Evolutionary conservation across 2,797 vertebrate species (phyloP).

Genomic region (Bryconaethiops microstoma): DNA sequence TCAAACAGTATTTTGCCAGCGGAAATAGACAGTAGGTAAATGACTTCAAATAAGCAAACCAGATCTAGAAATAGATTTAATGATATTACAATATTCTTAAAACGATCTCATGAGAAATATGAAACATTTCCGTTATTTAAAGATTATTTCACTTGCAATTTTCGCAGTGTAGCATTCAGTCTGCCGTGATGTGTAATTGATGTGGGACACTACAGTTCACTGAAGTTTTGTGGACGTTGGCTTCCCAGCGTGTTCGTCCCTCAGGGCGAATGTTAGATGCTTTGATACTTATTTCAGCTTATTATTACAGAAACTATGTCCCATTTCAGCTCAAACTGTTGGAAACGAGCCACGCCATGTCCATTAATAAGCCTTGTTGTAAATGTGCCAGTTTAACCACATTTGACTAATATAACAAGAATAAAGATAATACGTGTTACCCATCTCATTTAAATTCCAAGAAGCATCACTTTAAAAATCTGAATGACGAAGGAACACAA

Average conservation of each 20-base stretch:
- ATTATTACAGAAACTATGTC: neutral
- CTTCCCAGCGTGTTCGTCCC: too few relatives aligned
- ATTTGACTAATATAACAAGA: neutral
- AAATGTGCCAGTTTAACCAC: neutral
- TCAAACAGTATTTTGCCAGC: too few relatives aligned
- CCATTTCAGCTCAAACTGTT: neutral
- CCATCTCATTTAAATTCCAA: neutral
- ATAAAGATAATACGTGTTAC: neutral
- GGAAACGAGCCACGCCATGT: neutral
- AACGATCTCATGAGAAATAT: too few relatives aligned
- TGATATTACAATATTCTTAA: too few relatives aligned
- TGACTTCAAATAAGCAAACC: too few relatives aligned
- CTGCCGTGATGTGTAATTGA: neutral
- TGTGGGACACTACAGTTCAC: neutral
- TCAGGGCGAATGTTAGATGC: neutral
- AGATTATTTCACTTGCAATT: too few relatives aligned
- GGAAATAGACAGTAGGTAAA: too few relatives aligned
- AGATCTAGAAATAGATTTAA: too few relatives aligned
- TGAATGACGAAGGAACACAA: neutral
- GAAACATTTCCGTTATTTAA: too few relatives aligned
- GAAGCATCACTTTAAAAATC: neutral
- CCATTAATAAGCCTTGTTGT: neutral
- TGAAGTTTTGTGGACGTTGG: neutral
- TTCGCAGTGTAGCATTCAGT: neutral
- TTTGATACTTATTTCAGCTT: neutral